These are phyloP conservation scores for Romanogobio albipinnatus DNA, from an alignment of 2,113 vertebrate species.

Conservation along the genomic window DNA sequence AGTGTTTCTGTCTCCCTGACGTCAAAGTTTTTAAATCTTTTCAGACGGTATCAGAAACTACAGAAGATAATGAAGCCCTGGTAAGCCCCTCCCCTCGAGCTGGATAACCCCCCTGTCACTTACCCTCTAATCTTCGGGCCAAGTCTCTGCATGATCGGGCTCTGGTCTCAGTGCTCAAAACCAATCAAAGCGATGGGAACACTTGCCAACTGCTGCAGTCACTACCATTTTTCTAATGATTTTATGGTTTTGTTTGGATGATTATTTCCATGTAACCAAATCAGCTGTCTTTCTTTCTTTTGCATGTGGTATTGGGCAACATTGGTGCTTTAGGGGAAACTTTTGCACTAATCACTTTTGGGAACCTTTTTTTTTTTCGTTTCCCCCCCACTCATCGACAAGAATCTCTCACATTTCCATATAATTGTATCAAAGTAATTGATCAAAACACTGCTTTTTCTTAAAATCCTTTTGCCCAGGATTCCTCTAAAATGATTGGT, in stretches of 20 bases:
- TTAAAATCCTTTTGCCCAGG: neutral
- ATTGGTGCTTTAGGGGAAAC: conserved; percentile 37
- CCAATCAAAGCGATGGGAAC: conserved; percentile 49
- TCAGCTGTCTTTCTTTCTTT: conserved; percentile 60
- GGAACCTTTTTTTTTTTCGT: neutral
- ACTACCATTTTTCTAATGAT: conserved; percentile 43
- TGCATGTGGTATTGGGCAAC: conserved; percentile 74
- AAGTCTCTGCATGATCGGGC: conserved; percentile 82
- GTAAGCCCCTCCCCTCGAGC: conserved; percentile 81
- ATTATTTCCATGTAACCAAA: conserved; percentile 55
- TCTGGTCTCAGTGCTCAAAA: conserved; percentile 64
- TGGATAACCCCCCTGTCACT: conserved; percentile 73
- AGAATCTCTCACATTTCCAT: neutral
- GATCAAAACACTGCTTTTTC: neutral
- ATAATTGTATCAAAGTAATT: neutral
- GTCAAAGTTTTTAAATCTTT: conserved; percentile 91
- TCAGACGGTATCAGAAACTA: conserved; percentile 98
- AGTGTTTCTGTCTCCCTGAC: conserved; percentile 71
- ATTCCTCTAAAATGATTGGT: neutral
- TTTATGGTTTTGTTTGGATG: conserved; percentile 60
- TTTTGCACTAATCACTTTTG: conserved; percentile 26
- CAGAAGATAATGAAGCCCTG: conserved; percentile 99
- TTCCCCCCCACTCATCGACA: neutral
- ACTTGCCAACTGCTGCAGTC: conserved; percentile 38
- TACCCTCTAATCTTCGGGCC: conserved; percentile 70